Base-by-base conservation (phyloP, 2,113 vertebrate species). In the Anguilla japonica region DNA sequence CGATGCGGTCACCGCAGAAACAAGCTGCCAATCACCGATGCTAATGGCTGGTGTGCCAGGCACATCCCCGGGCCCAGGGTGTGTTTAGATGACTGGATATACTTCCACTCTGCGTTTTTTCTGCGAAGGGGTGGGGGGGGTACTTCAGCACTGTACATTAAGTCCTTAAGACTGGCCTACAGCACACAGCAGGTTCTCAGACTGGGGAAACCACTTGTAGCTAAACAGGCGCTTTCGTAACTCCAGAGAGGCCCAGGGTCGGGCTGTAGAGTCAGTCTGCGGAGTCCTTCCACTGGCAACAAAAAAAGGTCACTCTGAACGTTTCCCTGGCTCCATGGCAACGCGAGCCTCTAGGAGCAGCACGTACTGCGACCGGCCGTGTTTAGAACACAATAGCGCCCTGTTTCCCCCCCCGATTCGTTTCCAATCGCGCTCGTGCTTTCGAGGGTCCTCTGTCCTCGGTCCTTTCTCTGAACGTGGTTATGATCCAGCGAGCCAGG, bases 371-470 rank as follows among this genome's bases (percentile, higher is more conserved):
- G 26, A 75, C 71, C 89, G 79, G 82, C 89, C 89, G 90, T 87
- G 91, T 89, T 88, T 71, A 88, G 84, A 57, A 84, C 57, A 84
- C 88, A 89, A 86, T 82, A 89, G 81, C 78, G 79, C 82, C 84
- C 78, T 87, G 83, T 88, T 92, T 90, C 92, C 89, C 89, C 89
- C 91, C 92, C 92, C 90, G 92, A 94, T 93, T 93, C 91, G 93
- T 94, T 88, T 91, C 89, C 75, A 26, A 5, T 41, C 60, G 81
- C 46, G 83, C 90, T 83, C 60, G 81, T 43, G 80, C 88, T 92
- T 92, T 90, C 84, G 89, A 91, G 89, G 87, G 82, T 89, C 88
- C 88, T 88, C 87, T 79, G 82, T 89, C 88, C 88, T 89, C 87
- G 71, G 88, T 91, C 79, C 88, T 86, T 78, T 84, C 87, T 90